Conservation (phyloP, 2,888 invertebrate species). For the Notocelia uddmanniana region DNA sequence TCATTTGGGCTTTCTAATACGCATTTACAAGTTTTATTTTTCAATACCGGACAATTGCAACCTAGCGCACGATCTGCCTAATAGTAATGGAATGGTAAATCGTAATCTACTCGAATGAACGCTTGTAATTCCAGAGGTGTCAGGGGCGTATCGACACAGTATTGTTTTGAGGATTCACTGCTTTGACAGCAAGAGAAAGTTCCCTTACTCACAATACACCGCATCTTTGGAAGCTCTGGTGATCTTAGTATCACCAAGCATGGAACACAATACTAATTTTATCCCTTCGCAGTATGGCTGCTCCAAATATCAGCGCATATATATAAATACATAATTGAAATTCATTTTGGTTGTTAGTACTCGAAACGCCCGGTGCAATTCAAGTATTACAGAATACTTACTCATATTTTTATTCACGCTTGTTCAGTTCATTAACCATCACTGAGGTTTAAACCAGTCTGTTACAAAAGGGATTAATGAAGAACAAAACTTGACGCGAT, state of each 20-base stretch:
- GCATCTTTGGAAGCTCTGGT: neutral
- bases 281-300: neutral
- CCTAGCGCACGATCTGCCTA: too few species aligned
- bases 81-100: too few species aligned
- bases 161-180: neutral
- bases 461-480: slow-evolving; percentile 51
- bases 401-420: slow-evolving; percentile 21
- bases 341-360: neutral
- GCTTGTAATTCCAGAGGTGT: neutral
- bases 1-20: neutral
- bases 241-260: neutral
- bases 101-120: neutral
- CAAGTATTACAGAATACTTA: slow-evolving; percentile 19
- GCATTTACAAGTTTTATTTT: too few species aligned
- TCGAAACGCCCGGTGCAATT: neutral
- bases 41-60: too few species aligned
- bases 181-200: neutral
- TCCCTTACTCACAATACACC: neutral
- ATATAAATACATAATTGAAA: too few species aligned
- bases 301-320: neutral
- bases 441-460: slow-evolving; percentile 59
- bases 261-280: neutral
- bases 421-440: slow-evolving; percentile 41
- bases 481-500: slow-evolving; percentile 55
- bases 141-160: neutral